Evolutionary conservation across 2,797 vertebrate species (phyloP).

Genomic region (Phrynocephalus vlangalii): DNA sequence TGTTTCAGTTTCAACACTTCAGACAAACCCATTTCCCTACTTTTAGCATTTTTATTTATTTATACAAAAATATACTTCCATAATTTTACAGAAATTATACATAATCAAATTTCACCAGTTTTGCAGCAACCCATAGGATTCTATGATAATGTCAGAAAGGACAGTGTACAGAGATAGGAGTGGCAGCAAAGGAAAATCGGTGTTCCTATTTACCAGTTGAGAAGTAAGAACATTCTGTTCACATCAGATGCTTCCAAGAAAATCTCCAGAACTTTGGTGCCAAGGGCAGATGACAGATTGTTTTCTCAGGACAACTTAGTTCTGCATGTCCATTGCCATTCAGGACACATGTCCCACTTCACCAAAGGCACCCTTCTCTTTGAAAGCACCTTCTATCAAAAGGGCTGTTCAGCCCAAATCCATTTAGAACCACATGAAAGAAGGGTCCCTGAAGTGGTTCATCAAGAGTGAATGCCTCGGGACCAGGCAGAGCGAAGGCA

Average conservation of each 20-base stretch:
- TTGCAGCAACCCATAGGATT: neutral
- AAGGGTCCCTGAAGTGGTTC: no score
- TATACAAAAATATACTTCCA: neutral
- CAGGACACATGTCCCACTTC: no score
- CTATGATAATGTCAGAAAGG: slow-evolving; percentile 21
- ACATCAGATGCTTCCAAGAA: slow-evolving; percentile 60
- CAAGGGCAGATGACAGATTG: slow-evolving; percentile 70
- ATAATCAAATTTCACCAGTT: no score
- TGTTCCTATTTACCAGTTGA: slow-evolving; percentile 50
- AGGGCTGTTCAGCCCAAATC: no score
- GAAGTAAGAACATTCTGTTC: slow-evolving; percentile 52
- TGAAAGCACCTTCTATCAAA: no score
- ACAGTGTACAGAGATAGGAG: slow-evolving; percentile 60
- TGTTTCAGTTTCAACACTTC: neutral
- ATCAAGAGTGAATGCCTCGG: no score
- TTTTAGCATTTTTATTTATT: neutral
- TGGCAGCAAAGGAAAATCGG: slow-evolving; percentile 17
- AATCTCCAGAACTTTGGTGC: slow-evolving; percentile 65
- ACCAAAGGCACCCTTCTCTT: no score
- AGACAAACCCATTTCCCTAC: neutral
- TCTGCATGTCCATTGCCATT: no score
- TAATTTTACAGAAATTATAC: no score
- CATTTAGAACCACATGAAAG: no score
- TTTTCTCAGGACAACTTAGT: no score
- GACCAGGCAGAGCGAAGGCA: no score